Conservation (phyloP, 1,140 invertebrate species). For the Pollicipes pollicipes region DNA sequence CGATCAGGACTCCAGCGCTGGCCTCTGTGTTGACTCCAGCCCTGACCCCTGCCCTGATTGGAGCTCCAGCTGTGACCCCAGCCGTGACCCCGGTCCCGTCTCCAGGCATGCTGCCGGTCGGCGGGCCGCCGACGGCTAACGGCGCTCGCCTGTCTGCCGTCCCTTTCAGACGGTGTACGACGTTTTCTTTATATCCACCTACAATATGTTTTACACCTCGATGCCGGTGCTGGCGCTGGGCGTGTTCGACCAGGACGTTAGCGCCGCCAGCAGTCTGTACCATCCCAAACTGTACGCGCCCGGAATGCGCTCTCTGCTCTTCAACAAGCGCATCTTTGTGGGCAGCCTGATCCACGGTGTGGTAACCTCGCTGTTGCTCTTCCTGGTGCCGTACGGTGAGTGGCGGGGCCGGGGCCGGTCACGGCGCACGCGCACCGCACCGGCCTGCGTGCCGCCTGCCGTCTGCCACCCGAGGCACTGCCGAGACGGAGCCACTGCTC, state of each 20-base stretch:
- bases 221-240: constrained; percentile 40
- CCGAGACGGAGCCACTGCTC: no score
- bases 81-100: no score
- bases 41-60: no score
- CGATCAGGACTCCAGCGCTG: no score
- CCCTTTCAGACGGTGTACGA: constrained; percentile 38
- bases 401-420: neutral
- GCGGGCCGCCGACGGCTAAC: no score
- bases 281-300: constrained; percentile 93
- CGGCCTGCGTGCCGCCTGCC: neutral
- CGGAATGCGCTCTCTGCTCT: constrained; percentile 77
- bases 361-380: constrained; percentile 86
- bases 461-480: no score
- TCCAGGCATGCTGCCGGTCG: no score
- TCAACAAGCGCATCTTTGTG: constrained; percentile 91
- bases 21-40: no score
- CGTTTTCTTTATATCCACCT: constrained; percentile 42
- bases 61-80: no score
- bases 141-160: no score
- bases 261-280: constrained; percentile 45
- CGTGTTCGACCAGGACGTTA: constrained; percentile 39
- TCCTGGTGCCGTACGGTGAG: constrained; percentile 87
- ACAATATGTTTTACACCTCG: constrained; percentile 46
- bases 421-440: neutral
- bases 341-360: constrained; percentile 85